A percentile compares a stretch with the other conserved stretches of the same genome.
These are phyloP conservation scores for Calliphora vomitoria DNA, from an alignment of 2,888 invertebrate genomes.

Conservation along the genomic window DNA sequence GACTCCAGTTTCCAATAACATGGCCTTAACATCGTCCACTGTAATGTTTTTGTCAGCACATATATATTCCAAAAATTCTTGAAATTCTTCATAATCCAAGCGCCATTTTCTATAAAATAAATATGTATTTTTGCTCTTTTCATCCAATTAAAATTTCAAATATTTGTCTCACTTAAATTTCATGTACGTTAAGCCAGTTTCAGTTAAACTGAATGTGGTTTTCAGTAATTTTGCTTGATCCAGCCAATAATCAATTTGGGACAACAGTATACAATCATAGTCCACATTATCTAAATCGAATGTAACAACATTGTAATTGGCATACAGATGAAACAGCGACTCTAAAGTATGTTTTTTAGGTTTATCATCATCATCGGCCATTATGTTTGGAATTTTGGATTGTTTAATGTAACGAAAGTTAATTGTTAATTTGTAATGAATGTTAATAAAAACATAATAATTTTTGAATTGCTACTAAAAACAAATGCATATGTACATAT, in stretches of 20 bases:
- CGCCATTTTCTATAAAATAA: conserved; percentile 77
- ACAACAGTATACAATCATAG: conserved; percentile 77
- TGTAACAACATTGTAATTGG: conserved; percentile 75
- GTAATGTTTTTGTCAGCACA: conserved; percentile 74
- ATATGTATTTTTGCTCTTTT: not conserved
- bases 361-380: conserved; percentile 76
- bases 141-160: too few relatives aligned
- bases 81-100: conserved; percentile 77
- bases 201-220: conserved; percentile 75
- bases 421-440: too few relatives aligned
- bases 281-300: conserved; percentile 76
- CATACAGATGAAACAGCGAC: conserved; percentile 76
- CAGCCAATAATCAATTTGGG: conserved; percentile 79
- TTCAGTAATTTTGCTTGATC: conserved; percentile 76
- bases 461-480: not conserved
- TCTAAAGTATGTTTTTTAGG: conserved; percentile 77
- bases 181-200: conserved; percentile 78
- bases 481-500: not conserved
- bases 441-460: too few relatives aligned
- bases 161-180: conserved; percentile 76
- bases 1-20: conserved; percentile 75
- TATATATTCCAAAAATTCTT: conserved; percentile 75
- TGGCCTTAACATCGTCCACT: conserved; percentile 74
- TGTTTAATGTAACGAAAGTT: not conserved
- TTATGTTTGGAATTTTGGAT: conserved; percentile 23